These are phyloP conservation scores for Hydrocynus forskahlii DNA, from an alignment of 2,797 vertebrate species.

Conservation along the genomic window DNA sequence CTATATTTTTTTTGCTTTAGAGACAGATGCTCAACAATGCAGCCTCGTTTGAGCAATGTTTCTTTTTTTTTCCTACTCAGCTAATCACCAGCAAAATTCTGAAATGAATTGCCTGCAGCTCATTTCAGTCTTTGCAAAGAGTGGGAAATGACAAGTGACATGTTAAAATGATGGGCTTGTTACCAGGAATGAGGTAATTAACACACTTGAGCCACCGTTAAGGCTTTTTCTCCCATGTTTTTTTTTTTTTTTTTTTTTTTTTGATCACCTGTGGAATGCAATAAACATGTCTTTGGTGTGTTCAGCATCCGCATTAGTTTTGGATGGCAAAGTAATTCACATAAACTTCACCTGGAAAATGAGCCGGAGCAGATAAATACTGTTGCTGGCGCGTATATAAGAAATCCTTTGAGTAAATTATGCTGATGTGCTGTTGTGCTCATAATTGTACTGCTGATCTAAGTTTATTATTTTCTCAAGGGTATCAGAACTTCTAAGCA, in stretches of 20 bases:
- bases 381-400: not conserved
- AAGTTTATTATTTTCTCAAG: not conserved
- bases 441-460: not conserved
- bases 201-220: not conserved
- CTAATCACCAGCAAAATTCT: not conserved
- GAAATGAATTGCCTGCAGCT: not conserved
- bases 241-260: not conserved
- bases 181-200: conserved; percentile 4
- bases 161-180: not conserved
- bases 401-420: not conserved
- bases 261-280: not conserved
- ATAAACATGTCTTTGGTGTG: not conserved
- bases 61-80: not conserved
- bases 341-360: not conserved
- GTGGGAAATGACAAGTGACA: not conserved
- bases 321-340: not conserved
- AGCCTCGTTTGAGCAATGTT: not conserved
- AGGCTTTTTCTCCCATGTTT: not conserved
- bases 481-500: not conserved
- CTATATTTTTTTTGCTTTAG: not conserved
- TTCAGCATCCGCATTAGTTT: not conserved
- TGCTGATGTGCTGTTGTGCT: not conserved
- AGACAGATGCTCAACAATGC: not conserved
- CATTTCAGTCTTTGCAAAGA: not conserved
- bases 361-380: not conserved